These are phyloP conservation scores for Myathropa florea DNA, from an alignment of 2,888 invertebrate species.

Conservation along the genomic window DNA sequence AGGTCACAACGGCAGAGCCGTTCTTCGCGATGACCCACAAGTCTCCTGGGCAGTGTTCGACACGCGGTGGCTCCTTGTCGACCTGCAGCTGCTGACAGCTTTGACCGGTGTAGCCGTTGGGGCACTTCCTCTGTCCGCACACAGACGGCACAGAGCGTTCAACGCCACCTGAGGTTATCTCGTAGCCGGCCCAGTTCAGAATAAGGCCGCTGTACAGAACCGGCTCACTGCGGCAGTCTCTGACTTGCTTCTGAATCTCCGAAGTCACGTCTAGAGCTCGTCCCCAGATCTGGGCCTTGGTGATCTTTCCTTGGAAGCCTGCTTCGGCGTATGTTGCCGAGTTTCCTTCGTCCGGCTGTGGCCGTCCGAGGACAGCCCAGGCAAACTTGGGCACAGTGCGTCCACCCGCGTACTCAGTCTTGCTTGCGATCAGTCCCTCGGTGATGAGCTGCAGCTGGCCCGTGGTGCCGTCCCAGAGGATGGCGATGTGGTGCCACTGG, in stretches of 20 bases:
- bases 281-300: conserved; percentile 97
- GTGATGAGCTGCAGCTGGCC: conserved; percentile 94
- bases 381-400: conserved; percentile 90
- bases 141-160: conserved; percentile 95
- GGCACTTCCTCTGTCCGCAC: conserved; percentile 94
- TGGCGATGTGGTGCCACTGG: conserved; percentile 97
- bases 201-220: conserved; percentile 92
- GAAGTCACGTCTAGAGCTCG: conserved; percentile 94
- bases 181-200: conserved; percentile 96
- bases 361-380: conserved; percentile 95
- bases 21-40: conserved; percentile 96
- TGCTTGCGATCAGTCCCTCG: conserved; percentile 97
- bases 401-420: conserved; percentile 94
- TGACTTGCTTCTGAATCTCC: conserved; percentile 95
- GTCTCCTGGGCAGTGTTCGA: conserved; percentile 95
- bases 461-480: conserved; percentile 96
- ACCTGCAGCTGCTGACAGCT: conserved; percentile 92
- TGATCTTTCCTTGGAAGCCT: conserved; percentile 97
- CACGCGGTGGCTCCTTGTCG: conserved; percentile 92
- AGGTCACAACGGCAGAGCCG: conserved; percentile 92
- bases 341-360: conserved; percentile 86
- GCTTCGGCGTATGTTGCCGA: conserved; percentile 86
- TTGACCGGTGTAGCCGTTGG: conserved; percentile 91
- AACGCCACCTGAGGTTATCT: conserved; percentile 92
- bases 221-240: conserved; percentile 95